A percentile compares a stretch with the other conserved stretches of the same genome.
Conservation (phyloP, 2,113 vertebrate species). For the Myotis davidii region DNA sequence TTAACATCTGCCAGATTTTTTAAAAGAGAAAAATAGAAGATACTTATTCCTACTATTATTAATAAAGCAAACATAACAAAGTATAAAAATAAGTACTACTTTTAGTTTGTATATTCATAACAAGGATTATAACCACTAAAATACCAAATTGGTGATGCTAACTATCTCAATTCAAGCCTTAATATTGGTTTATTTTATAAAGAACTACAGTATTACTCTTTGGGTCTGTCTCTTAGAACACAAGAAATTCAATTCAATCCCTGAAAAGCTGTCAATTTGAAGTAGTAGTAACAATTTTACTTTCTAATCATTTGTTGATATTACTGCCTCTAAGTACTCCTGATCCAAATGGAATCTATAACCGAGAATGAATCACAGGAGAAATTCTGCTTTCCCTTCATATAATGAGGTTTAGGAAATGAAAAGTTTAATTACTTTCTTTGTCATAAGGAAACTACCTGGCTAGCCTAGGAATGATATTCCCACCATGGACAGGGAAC, state of each 20-base stretch:
- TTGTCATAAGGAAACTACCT: not conserved
- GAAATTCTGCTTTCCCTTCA: not conserved
- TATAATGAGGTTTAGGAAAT: not conserved
- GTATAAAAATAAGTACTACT: constrained; percentile 8
- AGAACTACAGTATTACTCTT: not conserved
- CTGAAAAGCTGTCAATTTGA: not conserved
- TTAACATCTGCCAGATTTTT: constrained; percentile 90
- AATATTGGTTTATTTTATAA: not conserved
- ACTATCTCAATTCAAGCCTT: not conserved
- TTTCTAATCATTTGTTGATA: constrained; percentile 33
- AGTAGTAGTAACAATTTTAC: constrained; percentile 22
- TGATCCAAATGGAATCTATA: not conserved
- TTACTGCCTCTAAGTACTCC: not conserved
- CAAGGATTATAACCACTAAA: not conserved
- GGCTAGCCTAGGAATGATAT: not conserved
- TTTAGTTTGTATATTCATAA: constrained; percentile 6
- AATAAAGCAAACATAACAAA: constrained; percentile 24
- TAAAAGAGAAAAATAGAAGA: constrained; percentile 23
- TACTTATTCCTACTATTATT: not conserved
- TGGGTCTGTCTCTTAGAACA: not conserved
- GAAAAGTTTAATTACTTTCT: not conserved
- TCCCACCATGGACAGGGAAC: not conserved
- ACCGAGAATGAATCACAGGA: not conserved
- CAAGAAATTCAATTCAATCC: constrained; percentile 27
- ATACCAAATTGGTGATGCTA: not conserved